These are phyloP conservation scores for Drosophila helvetica DNA, from an alignment of 2,888 invertebrate genomes.

Conservation along the genomic window DNA sequence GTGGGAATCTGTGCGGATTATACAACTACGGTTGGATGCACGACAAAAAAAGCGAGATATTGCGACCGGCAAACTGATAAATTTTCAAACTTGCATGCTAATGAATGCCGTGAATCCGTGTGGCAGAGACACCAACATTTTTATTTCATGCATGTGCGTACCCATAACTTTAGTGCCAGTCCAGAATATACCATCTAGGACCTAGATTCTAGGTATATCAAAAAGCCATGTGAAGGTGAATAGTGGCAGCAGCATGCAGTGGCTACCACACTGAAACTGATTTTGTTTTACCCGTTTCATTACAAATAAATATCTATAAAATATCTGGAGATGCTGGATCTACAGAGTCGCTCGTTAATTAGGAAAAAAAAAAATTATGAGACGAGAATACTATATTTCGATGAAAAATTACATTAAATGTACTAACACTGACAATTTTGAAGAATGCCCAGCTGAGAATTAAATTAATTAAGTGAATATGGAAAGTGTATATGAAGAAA, in stretches of 20 bases:
- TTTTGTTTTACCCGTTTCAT: neutral
- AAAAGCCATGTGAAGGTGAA: neutral
- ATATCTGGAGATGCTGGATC: too few species aligned
- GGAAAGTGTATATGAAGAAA: too few species aligned
- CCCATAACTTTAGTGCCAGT: neutral
- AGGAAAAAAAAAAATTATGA: too few species aligned
- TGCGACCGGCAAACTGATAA: conserved; percentile 4
- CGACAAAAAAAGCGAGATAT: conserved; percentile 1
- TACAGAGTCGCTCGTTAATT: too few species aligned
- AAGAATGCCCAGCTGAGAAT: too few species aligned
- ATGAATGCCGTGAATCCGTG: conserved; percentile 40
- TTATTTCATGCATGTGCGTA: conserved; percentile 29
- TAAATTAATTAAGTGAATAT: too few species aligned
- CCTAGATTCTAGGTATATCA: too few species aligned
- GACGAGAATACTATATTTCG: too few species aligned
- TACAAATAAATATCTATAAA: too few species aligned
- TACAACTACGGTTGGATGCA: neutral
- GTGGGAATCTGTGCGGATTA: neutral
- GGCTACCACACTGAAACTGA: neutral
- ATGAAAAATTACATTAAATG: too few species aligned
- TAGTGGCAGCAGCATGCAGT: conserved; percentile 3
- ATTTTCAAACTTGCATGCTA: conserved; percentile 61
- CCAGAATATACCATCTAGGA: too few species aligned
- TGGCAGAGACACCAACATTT: conserved; percentile 21
- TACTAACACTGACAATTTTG: too few species aligned